Base-by-base conservation (phyloP, 2,113 vertebrate genomes). In the Ochotona curzoniae region DNA sequence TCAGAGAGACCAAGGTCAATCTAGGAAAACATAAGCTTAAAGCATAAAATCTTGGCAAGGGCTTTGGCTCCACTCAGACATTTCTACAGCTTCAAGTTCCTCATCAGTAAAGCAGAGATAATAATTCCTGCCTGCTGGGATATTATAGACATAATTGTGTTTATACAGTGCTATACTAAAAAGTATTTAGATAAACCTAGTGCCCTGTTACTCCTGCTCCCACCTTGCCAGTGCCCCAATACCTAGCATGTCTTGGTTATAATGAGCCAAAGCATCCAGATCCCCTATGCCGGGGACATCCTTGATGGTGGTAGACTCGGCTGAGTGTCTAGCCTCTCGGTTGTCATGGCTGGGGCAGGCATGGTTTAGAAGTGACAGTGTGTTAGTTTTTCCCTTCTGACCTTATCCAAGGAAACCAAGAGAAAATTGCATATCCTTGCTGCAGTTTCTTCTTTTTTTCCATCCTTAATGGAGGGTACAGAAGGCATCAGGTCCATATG, bases 401-500 rank as follows among this genome's bases (percentile, higher is more conserved):
- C 0, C 51, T 90, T 4, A 83, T 38, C 71, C 64, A 79, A 54
- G 30, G 57, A 96, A 79, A 93, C 95, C 83, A 91, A 97, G 93
- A 88, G 90, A 96, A 96, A 84, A 49, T 83, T 71, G 66, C 76
- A 80, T 90, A 89, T 66, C 83, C 83, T 96, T 95, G 82, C 91
- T 89, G 1, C 0, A 69, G 60, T 95, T 97, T n/a, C 67, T 92
- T 96, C 93, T 69, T 79, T 57, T 57, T 57, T 4, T 18, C 54
- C 17, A 17, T 13, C 54, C 54, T 95, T 74, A 91, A 93, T 93
- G 95, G 93, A 70, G 21, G 90, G 26, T 93, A 92, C 87, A 76
- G 44, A 93, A 84, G 96, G 85, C 96, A 83, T 95, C 96, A 90
- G 71, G 73, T 95, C 97, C 98, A 98, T 97, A 97, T 98, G 98